Conservation (phyloP, 2,888 invertebrate species). For the Thysanoteuthis rhombus region DNA sequence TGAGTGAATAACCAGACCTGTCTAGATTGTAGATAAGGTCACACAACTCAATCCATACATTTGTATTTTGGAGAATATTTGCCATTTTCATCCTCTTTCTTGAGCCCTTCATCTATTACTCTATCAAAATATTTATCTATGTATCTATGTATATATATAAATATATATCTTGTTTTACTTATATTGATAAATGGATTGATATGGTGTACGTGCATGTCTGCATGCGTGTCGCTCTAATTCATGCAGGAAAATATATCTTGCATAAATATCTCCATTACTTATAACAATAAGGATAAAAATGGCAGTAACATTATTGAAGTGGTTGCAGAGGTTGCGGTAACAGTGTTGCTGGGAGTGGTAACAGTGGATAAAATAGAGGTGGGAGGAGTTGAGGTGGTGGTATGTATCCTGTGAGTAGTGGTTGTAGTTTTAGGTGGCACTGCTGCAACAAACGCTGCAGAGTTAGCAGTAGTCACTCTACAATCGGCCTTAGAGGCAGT, state of each 20-base stretch:
- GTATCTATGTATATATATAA: neutral
- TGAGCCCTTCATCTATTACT: too few species aligned
- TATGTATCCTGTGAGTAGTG: neutral
- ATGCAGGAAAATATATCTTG: slow-evolving; percentile 12
- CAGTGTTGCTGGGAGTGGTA: slow-evolving; percentile 12
- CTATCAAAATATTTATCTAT: neutral
- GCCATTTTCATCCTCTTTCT: too few species aligned
- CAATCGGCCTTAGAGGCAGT: neutral
- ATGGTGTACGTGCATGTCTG: neutral
- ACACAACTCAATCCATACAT: too few species aligned
- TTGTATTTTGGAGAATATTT: too few species aligned
- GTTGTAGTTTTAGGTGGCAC: neutral
- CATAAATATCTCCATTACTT: neutral
- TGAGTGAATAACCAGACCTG: too few species aligned
- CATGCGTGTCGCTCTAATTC: neutral
- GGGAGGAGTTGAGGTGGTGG: neutral
- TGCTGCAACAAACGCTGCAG: neutral
- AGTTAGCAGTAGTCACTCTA: neutral
- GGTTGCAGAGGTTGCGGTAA: neutral
- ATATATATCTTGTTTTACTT: neutral
- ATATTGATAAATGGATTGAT: neutral
- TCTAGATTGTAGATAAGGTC: too few species aligned
- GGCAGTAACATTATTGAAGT: neutral
- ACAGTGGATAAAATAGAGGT: neutral
- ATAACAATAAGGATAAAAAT: neutral